Base-by-base conservation (phyloP, 2,113 vertebrate species). In the Penelope pileata region DNA sequence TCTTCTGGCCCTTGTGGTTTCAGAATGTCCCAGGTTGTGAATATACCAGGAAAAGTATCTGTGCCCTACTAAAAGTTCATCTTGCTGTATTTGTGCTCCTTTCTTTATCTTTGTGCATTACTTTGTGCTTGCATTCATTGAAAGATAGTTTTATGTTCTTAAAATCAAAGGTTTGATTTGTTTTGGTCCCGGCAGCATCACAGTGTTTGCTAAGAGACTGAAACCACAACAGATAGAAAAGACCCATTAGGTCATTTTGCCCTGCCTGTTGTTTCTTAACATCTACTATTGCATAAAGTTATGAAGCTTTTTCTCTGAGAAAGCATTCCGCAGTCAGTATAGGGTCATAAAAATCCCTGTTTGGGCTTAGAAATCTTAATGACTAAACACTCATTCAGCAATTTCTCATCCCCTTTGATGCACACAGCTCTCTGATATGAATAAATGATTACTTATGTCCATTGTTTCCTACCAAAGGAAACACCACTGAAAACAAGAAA, bases 201-300 rank as follows among this genome's bases (percentile, higher is more conserved):
- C 47, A 38, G 38, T 70, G 15, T 80, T 82, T 94, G 42, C 50
- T 83, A 47, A 40, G 90, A 85, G 50, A 43, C 51, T 86, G 42
- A 77, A 86, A 91, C 64, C 30, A 75, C 83, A 90, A 67, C 34
- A 94, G 59, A 74, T 58, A 94, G 72, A 95, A 82, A 91, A 89
- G 62, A 72, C 24, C 7, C 16, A 74, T 69, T 53, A 83, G 87
- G 36, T 80, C 54, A 85, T 88, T 94, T 66, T 94, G n/a, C 45
- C 30, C 27, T 86, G 68, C 40, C 47, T 62, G 40, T 72, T 91
- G 42, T 85, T 76, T 51, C 47, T 38, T 76, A 80, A 82, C 58
- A 87, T 10, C 53, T 66, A 48, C 38, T 69, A 8, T 83, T 91
- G 70, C 78, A 42, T 16, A 83, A 66, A 66, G 40, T 43, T 80